Base-by-base conservation (phyloP, 1,140 invertebrate genomes). In the Dendrolimus punctatus region DNA sequence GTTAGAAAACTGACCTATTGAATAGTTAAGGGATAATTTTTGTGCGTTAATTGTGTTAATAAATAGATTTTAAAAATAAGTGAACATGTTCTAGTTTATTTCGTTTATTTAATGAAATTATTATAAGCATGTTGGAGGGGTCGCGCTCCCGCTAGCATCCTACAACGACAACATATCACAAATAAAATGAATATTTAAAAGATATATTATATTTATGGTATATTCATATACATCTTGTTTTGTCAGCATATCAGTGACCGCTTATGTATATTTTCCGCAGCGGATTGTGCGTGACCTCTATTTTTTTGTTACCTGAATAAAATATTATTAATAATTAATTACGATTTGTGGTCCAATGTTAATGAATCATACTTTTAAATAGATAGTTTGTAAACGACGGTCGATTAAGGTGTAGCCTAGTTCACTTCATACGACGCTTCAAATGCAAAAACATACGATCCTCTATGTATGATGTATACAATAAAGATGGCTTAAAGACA, bases 321-420 rank as follows among this genome's bases (percentile, higher is more conserved):
- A 23, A 80, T 85, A 80, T 79, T 82, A 80, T 76, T 77, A 81
- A 79, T 84, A 77, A 81, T 77, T 81, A 85, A 82, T 82, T 80
- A 85, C 73, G 66, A 85, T 84, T 72, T 80, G 82, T 81, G 82
- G 82, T 85, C 82, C 80, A 85, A 85, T 85, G 79, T 85, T 83
- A 80, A 78, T 71, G 78, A 84, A 80, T 81, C 82, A 81, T 85
- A 74, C 80, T 83, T 78, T 78, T 75, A 81, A 76, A 72, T 85
- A 84, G 76, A 80, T 85, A 85, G 82, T 67, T 62, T 67, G 71
- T 76, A 78, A 63, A 59, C 49, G 68, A 67, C 57, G 64, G 55
- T 73, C 66, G 68, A 55, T 60, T 73, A 67, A 75, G 66, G 62
- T 58, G 64, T 77, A 78, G 74, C 67, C 66, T 73, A 80, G 69